Evolutionary conservation across 2,113 vertebrate genomes (phyloP).

Genomic region (Takifugu flavidus): DNA sequence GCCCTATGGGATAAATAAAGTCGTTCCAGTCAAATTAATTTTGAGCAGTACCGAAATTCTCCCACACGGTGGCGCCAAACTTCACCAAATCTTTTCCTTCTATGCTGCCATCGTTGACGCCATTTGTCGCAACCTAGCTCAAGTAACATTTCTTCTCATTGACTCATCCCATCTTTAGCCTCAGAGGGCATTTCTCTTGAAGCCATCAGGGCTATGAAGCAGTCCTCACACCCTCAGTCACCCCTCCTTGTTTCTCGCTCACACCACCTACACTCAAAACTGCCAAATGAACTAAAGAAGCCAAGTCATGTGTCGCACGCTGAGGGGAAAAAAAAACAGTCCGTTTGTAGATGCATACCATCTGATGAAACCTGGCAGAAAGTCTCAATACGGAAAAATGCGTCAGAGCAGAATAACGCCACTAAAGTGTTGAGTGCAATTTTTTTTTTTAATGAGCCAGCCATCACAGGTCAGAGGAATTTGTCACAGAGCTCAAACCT

Average conservation of each 20-base stretch:
- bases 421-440: slow-evolving; percentile 34
- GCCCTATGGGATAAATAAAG: no score
- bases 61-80: slow-evolving; percentile 61
- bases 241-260: slow-evolving; percentile 6
- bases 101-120: slow-evolving; percentile 20
- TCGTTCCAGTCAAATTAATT: no score
- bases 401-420: slow-evolving; percentile 45
- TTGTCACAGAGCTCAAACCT: slow-evolving; percentile 29
- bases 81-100: slow-evolving; percentile 37
- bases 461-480: slow-evolving; percentile 25
- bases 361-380: slow-evolving; percentile 53
- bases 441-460: slow-evolving; percentile 20
- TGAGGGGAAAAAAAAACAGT: slow-evolving; percentile 12
- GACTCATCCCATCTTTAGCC: slow-evolving; percentile 65
- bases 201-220: slow-evolving; percentile 60
- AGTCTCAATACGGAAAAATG: slow-evolving; percentile 33
- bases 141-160: slow-evolving; percentile 46
- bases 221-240: slow-evolving; percentile 38
- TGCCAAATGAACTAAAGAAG: slow-evolving; percentile 55
- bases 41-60: not conserved
- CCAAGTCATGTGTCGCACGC: slow-evolving; percentile 36
- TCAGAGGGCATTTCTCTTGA: slow-evolving; percentile 49
- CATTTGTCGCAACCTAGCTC: slow-evolving; percentile 23
- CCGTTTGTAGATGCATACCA: slow-evolving; percentile 33
- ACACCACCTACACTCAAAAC: slow-evolving; percentile 53